These are phyloP conservation scores for Epirrita christyi DNA, from an alignment of 2,888 invertebrate genomes.

Conservation along the genomic window DNA sequence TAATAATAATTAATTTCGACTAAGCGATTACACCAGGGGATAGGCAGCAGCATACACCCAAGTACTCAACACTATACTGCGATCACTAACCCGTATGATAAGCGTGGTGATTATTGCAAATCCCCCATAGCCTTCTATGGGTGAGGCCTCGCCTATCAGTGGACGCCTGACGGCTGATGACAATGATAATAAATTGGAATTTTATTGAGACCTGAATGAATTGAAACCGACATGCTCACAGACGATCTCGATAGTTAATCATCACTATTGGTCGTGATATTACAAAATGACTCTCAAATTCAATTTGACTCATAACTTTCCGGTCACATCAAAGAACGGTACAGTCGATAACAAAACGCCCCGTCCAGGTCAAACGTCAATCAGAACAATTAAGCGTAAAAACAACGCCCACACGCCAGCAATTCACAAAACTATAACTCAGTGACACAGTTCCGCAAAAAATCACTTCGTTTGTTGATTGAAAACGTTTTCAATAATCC, in stretches of 20 bases:
- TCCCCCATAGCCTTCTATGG: no score
- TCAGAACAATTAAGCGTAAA: conserved; percentile 51
- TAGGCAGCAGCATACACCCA: no score
- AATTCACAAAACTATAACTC: conserved; percentile 48
- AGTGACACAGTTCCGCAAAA: conserved; percentile 59
- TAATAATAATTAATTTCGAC: no score
- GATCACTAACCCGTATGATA: no score
- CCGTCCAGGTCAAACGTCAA: conserved; percentile 46
- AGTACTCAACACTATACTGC: no score
- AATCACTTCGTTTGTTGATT: conserved; percentile 58
- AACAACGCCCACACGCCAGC: conserved; percentile 46
- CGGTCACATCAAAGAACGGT: conserved; percentile 25
- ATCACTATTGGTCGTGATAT: conserved; percentile 16
- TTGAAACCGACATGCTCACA: conserved; percentile 3
- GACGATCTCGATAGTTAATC: neutral
- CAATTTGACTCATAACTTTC: conserved; percentile 15
- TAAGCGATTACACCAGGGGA: no score
- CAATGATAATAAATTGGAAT: no score
- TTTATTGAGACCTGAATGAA: no score
- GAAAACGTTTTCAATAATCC: conserved; percentile 71
- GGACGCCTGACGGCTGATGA: no score
- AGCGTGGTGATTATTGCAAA: no score
- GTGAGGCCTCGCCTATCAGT: no score
- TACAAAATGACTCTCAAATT: conserved; percentile 19
- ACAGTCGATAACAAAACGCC: conserved; percentile 27